These are phyloP conservation scores for Brachystomella parvula DNA, from an alignment of 1,140 invertebrate species.

Conservation along the genomic window DNA sequence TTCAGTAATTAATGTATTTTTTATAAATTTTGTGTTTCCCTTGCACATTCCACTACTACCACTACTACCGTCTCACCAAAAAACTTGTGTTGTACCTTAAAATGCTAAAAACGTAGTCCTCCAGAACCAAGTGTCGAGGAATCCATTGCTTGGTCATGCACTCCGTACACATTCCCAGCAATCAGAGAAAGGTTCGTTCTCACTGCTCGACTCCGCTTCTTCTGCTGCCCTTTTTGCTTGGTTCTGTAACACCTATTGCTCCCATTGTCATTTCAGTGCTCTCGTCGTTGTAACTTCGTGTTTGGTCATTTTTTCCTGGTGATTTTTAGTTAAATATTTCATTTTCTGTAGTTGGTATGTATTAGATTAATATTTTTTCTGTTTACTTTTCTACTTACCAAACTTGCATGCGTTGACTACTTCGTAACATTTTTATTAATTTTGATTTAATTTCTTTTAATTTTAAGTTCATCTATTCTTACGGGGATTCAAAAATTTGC, in stretches of 20 bases:
- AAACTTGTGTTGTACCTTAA: background rate
- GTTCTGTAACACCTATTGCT: no score
- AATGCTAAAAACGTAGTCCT: constrained; percentile 30
- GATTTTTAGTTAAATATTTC: no score
- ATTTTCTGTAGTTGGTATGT: constrained; percentile 7
- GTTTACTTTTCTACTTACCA: no score
- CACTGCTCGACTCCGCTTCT: background rate
- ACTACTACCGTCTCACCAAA: no score
- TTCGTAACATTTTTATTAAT: background rate
- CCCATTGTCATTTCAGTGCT: no score
- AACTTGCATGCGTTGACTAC: background rate
- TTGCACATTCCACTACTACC: background rate
- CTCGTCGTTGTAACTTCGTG: no score
- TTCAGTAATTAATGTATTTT: background rate
- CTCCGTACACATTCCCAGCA: constrained; percentile 27
- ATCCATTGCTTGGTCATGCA: constrained; percentile 38
- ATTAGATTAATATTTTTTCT: constrained; percentile 2
- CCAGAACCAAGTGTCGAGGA: constrained; percentile 35
- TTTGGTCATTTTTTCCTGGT: no score
- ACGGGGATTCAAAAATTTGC: background rate
- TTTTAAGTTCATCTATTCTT: background rate
- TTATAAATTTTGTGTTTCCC: background rate
- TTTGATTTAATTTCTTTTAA: constrained; percentile 3
- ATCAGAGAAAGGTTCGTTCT: constrained; percentile 33
- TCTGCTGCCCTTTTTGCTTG: no score